Conservation (phyloP, 2,113 vertebrate genomes). For the Bubo blakistoni region DNA sequence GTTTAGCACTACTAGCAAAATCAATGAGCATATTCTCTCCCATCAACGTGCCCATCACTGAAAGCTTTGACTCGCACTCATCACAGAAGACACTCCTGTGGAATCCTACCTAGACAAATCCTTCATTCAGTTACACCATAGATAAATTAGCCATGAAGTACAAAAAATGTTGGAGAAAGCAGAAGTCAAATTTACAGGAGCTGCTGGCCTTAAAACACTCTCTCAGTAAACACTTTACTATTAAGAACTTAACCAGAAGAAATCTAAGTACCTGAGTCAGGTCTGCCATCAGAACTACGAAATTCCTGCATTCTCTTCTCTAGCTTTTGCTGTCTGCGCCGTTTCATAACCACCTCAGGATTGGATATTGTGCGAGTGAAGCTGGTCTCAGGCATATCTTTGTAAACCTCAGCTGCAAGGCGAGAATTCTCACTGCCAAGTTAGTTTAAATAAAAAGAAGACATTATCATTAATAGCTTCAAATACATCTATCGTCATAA, state of each 20-base stretch:
- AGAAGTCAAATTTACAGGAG: background rate
- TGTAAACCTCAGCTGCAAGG: slow-evolving; percentile 96
- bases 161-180: background rate
- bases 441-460: background rate
- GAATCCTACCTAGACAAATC: background rate
- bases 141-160: background rate
- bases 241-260: background rate
- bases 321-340: slow-evolving; percentile 91
- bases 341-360: slow-evolving; percentile 98
- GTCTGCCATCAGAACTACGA: slow-evolving; percentile 91
- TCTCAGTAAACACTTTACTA: background rate
- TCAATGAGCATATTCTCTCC: background rate
- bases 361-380: slow-evolving; percentile 98
- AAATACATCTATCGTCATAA: background rate
- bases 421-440: slow-evolving; percentile 86
- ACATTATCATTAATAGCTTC: background rate
- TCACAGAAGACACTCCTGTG: background rate
- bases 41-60: background rate
- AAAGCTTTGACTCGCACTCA: background rate
- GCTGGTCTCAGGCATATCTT: slow-evolving; percentile 99
- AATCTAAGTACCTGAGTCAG: slow-evolving; percentile 84
- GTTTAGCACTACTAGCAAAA: background rate
- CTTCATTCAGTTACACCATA: background rate
- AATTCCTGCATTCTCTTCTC: slow-evolving; percentile 98
- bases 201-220: background rate